Conservation (phyloP, 2,797 vertebrate species). For the Tapera naevia region DNA sequence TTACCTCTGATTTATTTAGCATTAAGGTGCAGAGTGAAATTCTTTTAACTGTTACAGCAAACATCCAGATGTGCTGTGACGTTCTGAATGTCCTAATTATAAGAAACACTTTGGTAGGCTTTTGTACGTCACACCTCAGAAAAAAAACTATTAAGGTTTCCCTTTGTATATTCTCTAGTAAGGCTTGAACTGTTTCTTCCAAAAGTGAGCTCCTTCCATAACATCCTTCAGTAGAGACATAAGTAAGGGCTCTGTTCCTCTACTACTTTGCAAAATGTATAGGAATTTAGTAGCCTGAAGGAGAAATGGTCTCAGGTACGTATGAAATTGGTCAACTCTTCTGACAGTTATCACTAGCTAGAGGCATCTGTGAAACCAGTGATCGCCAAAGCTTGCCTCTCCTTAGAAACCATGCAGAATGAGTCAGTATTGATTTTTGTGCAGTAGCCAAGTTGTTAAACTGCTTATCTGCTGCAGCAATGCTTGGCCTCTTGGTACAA, state of each 20-base stretch:
- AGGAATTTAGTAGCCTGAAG: not conserved
- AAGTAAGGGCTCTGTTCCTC: not conserved
- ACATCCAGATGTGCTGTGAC: not conserved
- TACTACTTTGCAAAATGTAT: not conserved
- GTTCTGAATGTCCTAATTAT: not conserved
- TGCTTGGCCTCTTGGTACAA: not conserved
- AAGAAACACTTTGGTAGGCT: not conserved
- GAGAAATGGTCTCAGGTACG: not conserved
- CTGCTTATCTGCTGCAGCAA: rapidly evolving
- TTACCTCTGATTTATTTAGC: not conserved
- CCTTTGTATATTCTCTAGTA: not conserved
- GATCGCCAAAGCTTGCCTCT: not conserved
- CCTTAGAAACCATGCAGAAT: not conserved
- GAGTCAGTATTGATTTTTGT: not conserved
- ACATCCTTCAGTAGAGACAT: not conserved
- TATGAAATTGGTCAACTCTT: not conserved
- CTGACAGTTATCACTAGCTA: not conserved
- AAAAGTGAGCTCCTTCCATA: not conserved
- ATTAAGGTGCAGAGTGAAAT: not conserved
- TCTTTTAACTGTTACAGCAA: not conserved
- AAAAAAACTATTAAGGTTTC: not conserved
- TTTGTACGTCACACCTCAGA: not conserved
- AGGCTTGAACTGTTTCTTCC: not conserved
- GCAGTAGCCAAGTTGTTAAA: not conserved
- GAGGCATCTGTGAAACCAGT: not conserved